Evolutionary conservation across 2,888 invertebrate species (phyloP).

Genomic region (Tenthredo mesomela): DNA sequence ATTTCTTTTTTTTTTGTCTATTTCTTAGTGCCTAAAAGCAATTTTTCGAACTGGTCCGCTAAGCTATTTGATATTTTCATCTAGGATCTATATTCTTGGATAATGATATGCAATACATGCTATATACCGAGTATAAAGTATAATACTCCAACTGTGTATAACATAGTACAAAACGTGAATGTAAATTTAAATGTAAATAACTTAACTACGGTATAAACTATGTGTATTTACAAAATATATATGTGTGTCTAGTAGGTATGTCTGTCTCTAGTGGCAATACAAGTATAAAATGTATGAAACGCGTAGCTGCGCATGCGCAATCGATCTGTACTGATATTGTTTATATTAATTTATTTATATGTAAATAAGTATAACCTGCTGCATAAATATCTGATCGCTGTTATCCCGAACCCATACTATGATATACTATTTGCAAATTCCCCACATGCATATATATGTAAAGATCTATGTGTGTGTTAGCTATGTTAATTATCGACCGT

Average conservation of each 20-base stretch:
- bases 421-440: background rate
- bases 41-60: too few relatives aligned
- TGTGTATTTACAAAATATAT: background rate
- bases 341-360: background rate
- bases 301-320: background rate
- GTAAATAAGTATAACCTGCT: background rate
- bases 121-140: background rate
- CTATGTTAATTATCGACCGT: slow-evolving; percentile 44
- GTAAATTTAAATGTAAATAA: background rate
- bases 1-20: too few relatives aligned
- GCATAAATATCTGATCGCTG: slow-evolving; percentile 15
- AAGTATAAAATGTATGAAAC: background rate
- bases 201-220: slow-evolving; percentile 19
- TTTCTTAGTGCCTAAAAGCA: too few relatives aligned
- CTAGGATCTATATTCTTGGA: background rate
- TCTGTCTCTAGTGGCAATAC: background rate
- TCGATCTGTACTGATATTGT: background rate
- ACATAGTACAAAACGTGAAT: background rate
- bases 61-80: too few relatives aligned
- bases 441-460: background rate
- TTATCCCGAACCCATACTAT: background rate
- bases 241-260: background rate
- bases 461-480: background rate
- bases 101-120: background rate
- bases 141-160: background rate